These are phyloP conservation scores for Octodon degus DNA, from an alignment of 2,113 vertebrate genomes.

Conservation along the genomic window DNA sequence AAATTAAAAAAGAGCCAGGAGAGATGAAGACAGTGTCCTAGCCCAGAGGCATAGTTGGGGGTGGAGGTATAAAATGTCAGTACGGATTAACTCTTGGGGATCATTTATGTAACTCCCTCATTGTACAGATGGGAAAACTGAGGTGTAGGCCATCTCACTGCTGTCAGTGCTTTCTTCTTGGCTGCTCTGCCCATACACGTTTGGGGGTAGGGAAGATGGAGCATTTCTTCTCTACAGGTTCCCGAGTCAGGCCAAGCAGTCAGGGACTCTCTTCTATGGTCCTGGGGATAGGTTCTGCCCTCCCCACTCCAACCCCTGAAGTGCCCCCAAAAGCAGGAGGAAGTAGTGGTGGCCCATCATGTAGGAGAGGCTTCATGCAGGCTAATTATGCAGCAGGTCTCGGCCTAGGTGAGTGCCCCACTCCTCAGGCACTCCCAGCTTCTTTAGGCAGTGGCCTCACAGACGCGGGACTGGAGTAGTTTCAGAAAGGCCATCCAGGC, in stretches of 20 bases:
- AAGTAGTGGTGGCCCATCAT: neutral
- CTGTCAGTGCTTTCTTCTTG: neutral
- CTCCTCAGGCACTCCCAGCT: neutral
- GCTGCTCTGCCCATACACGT: neutral
- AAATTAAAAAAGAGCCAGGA: neutral
- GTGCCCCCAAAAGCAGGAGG: neutral
- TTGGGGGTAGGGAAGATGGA: neutral
- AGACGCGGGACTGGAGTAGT: conserved; percentile 37
- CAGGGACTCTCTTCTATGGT: neutral
- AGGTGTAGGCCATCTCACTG: neutral
- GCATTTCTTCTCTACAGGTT: neutral
- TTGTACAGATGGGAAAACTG: conserved; percentile 23
- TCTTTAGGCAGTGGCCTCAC: neutral
- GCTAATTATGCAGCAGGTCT: conserved; percentile 46
- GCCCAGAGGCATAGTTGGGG: neutral
- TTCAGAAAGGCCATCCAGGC: neutral
- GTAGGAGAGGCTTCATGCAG: conserved; percentile 30
- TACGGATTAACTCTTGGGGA: neutral
- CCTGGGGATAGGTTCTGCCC: neutral
- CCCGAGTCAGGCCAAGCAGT: neutral
- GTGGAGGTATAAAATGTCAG: neutral
- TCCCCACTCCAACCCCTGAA: neutral
- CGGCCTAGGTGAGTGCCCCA: conserved; percentile 35
- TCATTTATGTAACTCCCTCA: neutral
- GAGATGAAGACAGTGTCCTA: neutral